A percentile compares a stretch with the other conserved stretches of the same genome.
phyloP scores from a whole-genome alignment of 2,888 invertebrate genomes.

The Ichneumoninae sp. region DNA sequence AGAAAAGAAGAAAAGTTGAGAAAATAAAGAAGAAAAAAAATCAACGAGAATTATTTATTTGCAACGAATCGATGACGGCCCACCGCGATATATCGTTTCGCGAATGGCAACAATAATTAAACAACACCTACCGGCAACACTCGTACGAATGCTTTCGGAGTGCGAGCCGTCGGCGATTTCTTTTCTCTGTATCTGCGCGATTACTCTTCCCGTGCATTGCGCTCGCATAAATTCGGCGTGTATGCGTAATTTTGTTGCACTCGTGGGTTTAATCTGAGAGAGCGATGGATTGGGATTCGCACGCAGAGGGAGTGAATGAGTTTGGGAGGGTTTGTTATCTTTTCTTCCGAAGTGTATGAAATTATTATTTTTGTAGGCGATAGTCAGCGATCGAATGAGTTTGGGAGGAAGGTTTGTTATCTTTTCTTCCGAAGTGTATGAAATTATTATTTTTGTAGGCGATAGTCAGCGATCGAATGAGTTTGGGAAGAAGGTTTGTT shows the following conservation, averaged over 20 bases:
- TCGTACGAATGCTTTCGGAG: neutral
- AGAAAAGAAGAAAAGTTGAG: slow-evolving; percentile 27
- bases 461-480: slow-evolving; percentile 34
- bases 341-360: too few species aligned
- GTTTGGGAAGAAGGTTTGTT: too few species aligned
- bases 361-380: too few species aligned
- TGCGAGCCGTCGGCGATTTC: slow-evolving; percentile 33
- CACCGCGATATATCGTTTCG: slow-evolving; percentile 69
- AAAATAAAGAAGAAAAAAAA: slow-evolving; percentile 23
- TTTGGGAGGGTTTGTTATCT: too few species aligned
- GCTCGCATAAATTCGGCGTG: slow-evolving; percentile 28
- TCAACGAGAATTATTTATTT: slow-evolving; percentile 70
- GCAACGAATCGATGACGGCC: slow-evolving; percentile 76
- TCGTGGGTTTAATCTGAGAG: slow-evolving; percentile 6
- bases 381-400: too few species aligned
- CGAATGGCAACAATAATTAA: slow-evolving; percentile 69
- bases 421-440: too few species aligned
- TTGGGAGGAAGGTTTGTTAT: too few species aligned
- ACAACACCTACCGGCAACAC: slow-evolving; percentile 58
- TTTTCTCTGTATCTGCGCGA: slow-evolving; percentile 33
- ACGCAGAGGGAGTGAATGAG: slow-evolving; percentile 19
- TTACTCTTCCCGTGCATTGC: slow-evolving; percentile 7
- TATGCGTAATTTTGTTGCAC: slow-evolving; percentile 19
- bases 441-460: neutral
- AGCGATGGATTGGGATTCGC: slow-evolving; percentile 28